Evolutionary conservation across 2,888 invertebrate genomes (phyloP), one percentile per base, ranked within the genome.

Genomic region (Sussaba pulchella): DNA sequence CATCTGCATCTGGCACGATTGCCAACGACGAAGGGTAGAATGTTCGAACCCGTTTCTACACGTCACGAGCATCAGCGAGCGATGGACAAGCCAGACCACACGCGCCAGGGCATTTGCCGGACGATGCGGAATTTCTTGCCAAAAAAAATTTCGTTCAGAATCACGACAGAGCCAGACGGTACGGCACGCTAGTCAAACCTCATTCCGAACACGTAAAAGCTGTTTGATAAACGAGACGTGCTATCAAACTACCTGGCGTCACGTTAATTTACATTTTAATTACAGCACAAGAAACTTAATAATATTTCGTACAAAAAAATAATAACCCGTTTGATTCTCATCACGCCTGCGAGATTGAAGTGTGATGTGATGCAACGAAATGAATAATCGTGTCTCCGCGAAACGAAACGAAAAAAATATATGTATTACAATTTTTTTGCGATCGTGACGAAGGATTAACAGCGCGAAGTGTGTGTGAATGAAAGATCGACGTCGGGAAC

Each of bases 391-490:
- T 14, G 12, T 21, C n/a, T 57, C 45, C 17, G 31, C 19, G 43
- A 17, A 54, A 73, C n/a, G n/a, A n/a, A n/a, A n/a, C n/a, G n/a
- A n/a, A n/a, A n/a, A n/a, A n/a, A n/a, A n/a, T n/a, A n/a, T n/a
- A n/a, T n/a, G n/a, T n/a, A n/a, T n/a, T n/a, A n/a, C n/a, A n/a
- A n/a, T n/a, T n/a, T n/a, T n/a, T n/a, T n/a, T n/a, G n/a, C n/a
- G n/a, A 41, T n/a, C 52, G 2, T 2, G 45, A 54, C 2, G 9
- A 43, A 61, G 19, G 45, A 63, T 57, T 45, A 54, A 70, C 36
- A 54, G 54, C 64, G 63, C 52, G 54, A 41, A 31, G 54, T 45
- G 63, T 31, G 31, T 6, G 31, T 31, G 31, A 31, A 31, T 31
- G 6, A 31, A 31, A 31, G 31, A 31, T 31, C 4, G 31, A 31